Base-by-base conservation (phyloP, 2,888 invertebrate genomes). In the Maniola hyperantus region DNA sequence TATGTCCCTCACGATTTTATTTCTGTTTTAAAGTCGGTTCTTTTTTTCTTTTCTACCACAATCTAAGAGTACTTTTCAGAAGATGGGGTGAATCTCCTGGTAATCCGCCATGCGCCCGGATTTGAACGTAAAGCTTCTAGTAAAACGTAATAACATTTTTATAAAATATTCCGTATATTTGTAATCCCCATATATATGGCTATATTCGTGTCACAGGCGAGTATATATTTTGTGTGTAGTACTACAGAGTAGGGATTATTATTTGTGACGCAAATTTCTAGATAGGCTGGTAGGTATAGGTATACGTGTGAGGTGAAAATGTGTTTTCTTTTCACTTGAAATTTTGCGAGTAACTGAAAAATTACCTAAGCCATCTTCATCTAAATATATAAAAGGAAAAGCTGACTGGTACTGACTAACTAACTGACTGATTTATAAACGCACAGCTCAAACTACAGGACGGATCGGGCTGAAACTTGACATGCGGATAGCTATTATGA, bases 131-230 rank as follows among this genome's bases (percentile, higher is more conserved):
- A 70, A 74, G 71, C 72, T 68, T 66, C 67, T 72, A 70, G 69
- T 74, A 69, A 70, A 72, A 72, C 66, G 72, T 73, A 72, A 74
- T 73, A 73, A 73, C 71, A 73, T 74, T 73, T 74, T 69, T 71
- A 70, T 69, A 71, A 73, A 74, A 72, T 73, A 68, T 74, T 69
- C 68, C 69, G 68, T 26, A 59, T 67, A 65, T 64, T 68, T 62
- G 74, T 74, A 73, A 73, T 74, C 72, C 72, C 64, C 73, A 75
- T 72, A 67, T 13, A 20, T 20, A 13, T 50, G n/a, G n/a, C n/a
- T n/a, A n/a, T 46, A 46, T 46, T 5, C 20, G 1, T 20, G 62
- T 68, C 61, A 64, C 64, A 67, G 13, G 46, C 4, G 5, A 42
- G 11, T 42, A 42, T 42, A 42, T 42, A 13, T 2, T 42, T 13